Evolutionary conservation across 2,797 vertebrate genomes (phyloP).

Genomic region (Pseudochirops cupreus): DNA sequence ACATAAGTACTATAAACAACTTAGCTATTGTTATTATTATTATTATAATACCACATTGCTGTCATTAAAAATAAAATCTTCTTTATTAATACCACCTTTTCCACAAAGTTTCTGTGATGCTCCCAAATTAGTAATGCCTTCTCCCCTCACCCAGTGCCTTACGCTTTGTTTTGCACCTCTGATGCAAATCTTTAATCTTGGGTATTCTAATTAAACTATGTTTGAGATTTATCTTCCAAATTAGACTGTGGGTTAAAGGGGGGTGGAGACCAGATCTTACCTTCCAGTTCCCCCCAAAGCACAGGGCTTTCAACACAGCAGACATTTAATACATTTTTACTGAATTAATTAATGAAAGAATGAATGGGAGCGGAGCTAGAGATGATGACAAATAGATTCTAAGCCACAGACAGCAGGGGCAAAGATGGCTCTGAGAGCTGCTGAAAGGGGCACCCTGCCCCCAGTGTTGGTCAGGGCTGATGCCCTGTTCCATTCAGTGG

Average conservation of each 20-base stretch:
- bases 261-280: background rate
- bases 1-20: background rate
- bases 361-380: background rate
- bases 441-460: background rate
- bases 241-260: background rate
- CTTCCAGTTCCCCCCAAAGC: background rate
- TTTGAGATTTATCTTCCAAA: background rate
- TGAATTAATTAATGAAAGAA: background rate
- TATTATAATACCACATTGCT: background rate
- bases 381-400: background rate
- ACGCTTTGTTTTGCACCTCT: background rate
- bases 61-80: background rate
- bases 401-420: background rate
- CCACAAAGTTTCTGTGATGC: background rate
- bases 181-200: background rate
- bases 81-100: background rate
- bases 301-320: background rate
- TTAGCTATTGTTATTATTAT: background rate
- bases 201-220: background rate
- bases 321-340: background rate
- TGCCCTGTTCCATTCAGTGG: background rate
- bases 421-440: background rate
- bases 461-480: background rate
- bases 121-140: background rate
- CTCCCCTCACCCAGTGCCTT: background rate